Evolutionary conservation across 2,888 invertebrate species (phyloP).

Genomic region (Zelleria hepariella): DNA sequence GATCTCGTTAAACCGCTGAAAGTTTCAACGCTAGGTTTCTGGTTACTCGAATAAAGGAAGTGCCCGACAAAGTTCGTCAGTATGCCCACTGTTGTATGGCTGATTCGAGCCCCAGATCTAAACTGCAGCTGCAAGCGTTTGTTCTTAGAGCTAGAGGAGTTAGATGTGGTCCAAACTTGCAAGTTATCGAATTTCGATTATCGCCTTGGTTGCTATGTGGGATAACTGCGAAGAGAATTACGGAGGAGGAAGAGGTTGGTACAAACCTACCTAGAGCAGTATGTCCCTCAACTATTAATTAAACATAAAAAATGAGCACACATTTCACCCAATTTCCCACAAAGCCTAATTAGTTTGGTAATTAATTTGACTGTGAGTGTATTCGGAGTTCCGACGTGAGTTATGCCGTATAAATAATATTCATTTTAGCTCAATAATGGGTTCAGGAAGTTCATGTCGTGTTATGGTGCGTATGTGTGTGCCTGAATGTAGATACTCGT

Average conservation of each 20-base stretch:
- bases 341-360: not conserved
- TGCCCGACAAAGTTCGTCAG: not conserved
- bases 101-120: not conserved
- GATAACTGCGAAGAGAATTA: too few relatives aligned
- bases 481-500: not conserved
- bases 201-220: too few relatives aligned
- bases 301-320: not conserved
- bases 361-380: not conserved
- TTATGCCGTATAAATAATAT: not conserved
- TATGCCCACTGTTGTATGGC: not conserved
- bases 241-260: too few relatives aligned
- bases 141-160: not conserved
- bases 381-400: not conserved
- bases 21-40: not conserved
- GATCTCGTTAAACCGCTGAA: not conserved
- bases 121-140: not conserved
- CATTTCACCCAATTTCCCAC: not conserved
- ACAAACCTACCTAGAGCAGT: too few relatives aligned
- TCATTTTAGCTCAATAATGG: not conserved
- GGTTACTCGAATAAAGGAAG: not conserved
- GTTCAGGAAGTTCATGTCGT: too few relatives aligned
- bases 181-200: too few relatives aligned
- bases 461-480: not conserved
- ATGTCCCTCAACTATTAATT: too few relatives aligned
- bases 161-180: not conserved